These are phyloP conservation scores for Protodeltote pygarga DNA, from an alignment of 2,888 invertebrate species.

Conservation along the genomic window DNA sequence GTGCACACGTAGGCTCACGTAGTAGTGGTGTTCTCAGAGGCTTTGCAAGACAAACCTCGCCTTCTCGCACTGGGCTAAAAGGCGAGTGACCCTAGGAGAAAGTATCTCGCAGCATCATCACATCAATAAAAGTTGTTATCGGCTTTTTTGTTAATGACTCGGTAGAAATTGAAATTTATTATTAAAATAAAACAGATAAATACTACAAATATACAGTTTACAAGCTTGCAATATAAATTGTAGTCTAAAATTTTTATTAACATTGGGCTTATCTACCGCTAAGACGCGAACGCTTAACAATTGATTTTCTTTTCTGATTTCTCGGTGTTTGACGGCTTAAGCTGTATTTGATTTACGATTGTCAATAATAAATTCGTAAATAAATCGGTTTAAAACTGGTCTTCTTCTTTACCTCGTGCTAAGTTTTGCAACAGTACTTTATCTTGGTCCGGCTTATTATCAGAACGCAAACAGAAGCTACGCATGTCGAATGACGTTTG, in stretches of 20 bases:
- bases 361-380: not conserved
- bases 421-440: not conserved
- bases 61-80: constrained; percentile 65
- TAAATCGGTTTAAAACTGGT: no score
- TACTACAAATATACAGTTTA: not conserved
- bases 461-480: constrained; percentile 50
- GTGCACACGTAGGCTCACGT: constrained; percentile 24
- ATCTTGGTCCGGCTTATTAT: constrained; percentile 7
- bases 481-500: constrained; percentile 54
- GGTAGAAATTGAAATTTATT: constrained; percentile 24
- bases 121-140: constrained; percentile 48
- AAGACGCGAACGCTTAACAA: not conserved
- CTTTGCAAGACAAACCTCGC: constrained; percentile 60
- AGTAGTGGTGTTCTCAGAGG: constrained; percentile 46
- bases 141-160: constrained; percentile 27
- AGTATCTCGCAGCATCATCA: constrained; percentile 72
- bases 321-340: not conserved
- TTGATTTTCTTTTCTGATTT: not conserved
- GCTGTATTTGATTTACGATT: constrained; percentile 2
- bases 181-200: constrained; percentile 10
- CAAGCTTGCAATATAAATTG: not conserved
- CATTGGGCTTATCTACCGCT: constrained; percentile 1
- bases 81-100: constrained; percentile 81
- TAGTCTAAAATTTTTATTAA: not conserved
- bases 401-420: no score